Conservation (phyloP, 2,888 invertebrate genomes). For the Coenonympha arcania region DNA sequence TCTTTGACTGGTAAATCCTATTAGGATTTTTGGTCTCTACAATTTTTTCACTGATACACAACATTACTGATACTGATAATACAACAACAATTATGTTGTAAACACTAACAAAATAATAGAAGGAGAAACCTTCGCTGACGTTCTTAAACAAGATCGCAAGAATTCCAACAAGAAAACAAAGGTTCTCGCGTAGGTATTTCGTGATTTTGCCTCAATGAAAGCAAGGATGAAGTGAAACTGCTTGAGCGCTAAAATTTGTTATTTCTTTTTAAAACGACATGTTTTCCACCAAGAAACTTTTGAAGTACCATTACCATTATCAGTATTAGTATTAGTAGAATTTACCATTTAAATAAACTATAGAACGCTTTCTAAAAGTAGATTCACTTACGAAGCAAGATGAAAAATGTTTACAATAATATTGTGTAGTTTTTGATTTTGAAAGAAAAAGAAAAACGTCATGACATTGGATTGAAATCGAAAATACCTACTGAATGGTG, state of each 20-base stretch:
- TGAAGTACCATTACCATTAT: no score
- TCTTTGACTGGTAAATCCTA: no score
- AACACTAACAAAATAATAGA: not conserved
- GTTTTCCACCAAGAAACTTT: no score
- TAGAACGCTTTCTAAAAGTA: no score
- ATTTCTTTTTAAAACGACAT: constrained; percentile 22
- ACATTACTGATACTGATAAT: not conserved
- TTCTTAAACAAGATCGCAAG: constrained; percentile 4
- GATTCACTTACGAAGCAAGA: no score
- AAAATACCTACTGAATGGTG: constrained; percentile 1
- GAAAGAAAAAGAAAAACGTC: no score
- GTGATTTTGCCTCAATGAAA: constrained; percentile 25
- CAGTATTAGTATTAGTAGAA: no score
- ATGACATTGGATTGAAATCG: constrained; percentile 7
- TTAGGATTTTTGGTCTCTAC: not conserved
- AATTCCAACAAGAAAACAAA: constrained; percentile 20
- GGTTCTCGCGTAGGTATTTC: constrained; percentile 20
- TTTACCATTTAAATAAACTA: no score
- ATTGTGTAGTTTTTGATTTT: no score
- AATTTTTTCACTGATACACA: no score
- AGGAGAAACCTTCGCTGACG: not conserved
- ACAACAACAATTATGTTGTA: not conserved
- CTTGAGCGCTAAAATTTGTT: constrained; percentile 6
- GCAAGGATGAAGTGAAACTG: constrained; percentile 13
- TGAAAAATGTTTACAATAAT: no score